Evolutionary conservation across 30 jellyfish, hydroid and myxozoan species (phyloP).

Genomic region (Hydra vulgaris): DNA sequence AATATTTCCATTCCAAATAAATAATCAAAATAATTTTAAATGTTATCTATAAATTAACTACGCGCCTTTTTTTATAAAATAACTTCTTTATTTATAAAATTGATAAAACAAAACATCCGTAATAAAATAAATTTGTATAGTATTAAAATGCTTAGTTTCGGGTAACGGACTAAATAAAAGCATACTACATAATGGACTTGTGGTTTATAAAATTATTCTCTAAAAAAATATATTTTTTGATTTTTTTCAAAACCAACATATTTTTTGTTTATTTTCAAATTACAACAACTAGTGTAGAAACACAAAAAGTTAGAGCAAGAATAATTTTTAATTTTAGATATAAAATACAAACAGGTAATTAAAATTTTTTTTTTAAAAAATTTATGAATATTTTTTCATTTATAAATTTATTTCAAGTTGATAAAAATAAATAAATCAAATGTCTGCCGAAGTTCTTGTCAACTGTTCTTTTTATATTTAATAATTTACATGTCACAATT

Average conservation of each 20-base stretch:
- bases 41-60: no score
- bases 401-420: neutral
- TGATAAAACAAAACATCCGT: no score
- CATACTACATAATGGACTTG: neutral
- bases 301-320: neutral
- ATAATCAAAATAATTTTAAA: no score
- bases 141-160: neutral
- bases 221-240: neutral
- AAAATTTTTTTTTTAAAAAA: no score
- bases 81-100: no score
- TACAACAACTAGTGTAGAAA: neutral
- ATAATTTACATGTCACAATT: neutral
- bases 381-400: neutral
- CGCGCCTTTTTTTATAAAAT: no score
- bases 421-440: neutral
- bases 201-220: neutral
- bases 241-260: neutral
- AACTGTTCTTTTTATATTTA: neutral
- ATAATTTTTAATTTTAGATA: no score
- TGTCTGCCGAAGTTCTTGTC: neutral
- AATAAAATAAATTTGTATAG: no score
- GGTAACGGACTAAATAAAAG: neutral
- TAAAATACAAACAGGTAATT: neutral
- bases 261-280: neutral
- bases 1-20: no score